Conservation (phyloP, 1,140 invertebrate species). For the Megalonaias nervosa region DNA sequence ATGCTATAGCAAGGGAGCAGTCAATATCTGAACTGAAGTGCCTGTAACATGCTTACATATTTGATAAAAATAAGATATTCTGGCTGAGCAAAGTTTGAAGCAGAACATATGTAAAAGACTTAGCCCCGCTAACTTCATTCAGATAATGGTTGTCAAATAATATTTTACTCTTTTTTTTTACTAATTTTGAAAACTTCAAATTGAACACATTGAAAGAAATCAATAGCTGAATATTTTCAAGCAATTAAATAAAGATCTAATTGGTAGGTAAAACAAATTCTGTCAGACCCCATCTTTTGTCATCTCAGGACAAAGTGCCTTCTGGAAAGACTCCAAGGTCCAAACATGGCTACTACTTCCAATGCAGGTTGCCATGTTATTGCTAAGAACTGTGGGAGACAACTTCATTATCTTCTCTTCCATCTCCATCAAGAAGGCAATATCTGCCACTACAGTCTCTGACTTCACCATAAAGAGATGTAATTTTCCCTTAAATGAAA, state of each 20-base stretch:
- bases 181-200: background rate
- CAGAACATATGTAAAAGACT: too few relatives aligned
- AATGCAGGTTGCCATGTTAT: constrained; percentile 23
- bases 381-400: constrained; percentile 21
- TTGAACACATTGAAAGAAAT: background rate
- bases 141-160: background rate
- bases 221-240: background rate
- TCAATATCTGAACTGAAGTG: too few relatives aligned
- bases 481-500: constrained; percentile 36
- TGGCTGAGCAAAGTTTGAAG: background rate
- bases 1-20: too few relatives aligned
- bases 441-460: constrained; percentile 27
- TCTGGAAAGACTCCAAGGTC: constrained; percentile 14
- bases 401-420: constrained; percentile 25
- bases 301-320: constrained; percentile 6
- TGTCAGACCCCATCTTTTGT: background rate
- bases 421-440: constrained; percentile 17
- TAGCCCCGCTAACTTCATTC: background rate
- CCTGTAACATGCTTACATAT: too few relatives aligned
- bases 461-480: constrained; percentile 18
- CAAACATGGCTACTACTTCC: constrained; percentile 40
- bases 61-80: too few relatives aligned
- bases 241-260: background rate
- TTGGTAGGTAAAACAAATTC: background rate
- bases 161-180: background rate